Percentiles rank a stretch among this genome's conserved stretches.
phyloP scores from a whole-genome alignment of 2,888 invertebrate genomes.

The Cosmopolites sordidus region DNA sequence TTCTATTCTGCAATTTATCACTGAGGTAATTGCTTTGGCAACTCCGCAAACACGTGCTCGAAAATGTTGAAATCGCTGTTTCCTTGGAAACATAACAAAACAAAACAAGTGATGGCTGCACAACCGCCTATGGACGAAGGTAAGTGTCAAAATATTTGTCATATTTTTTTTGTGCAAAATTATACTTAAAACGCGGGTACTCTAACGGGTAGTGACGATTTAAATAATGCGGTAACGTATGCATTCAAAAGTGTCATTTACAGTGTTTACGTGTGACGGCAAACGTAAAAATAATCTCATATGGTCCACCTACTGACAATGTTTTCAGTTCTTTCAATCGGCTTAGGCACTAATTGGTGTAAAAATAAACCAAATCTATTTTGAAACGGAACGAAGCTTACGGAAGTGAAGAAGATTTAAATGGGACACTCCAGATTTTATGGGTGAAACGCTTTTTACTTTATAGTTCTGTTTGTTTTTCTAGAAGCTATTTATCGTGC shows the following conservation, averaged over 20 bases:
- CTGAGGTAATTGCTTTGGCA: conserved; percentile 13
- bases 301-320: conserved; percentile 30
- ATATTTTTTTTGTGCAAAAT: conserved; percentile 17
- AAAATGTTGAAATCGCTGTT: conserved; percentile 42
- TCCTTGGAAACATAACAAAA: conserved; percentile 49
- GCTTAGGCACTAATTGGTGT: conserved; percentile 27
- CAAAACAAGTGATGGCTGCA: conserved; percentile 41
- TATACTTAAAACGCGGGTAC: conserved; percentile 4
- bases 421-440: conserved; percentile 21
- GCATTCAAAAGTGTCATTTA: not conserved
- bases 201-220: conserved; percentile 5
- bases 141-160: conserved; percentile 32
- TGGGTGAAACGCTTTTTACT: conserved; percentile 13
- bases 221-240: conserved; percentile 3
- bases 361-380: conserved; percentile 28
- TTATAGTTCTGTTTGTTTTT: conserved; percentile 10
- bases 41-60: conserved; percentile 31
- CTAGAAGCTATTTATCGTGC: not conserved
- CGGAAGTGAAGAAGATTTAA: conserved; percentile 18
- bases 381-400: conserved; percentile 14
- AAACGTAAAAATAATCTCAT: conserved; percentile 25
- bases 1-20: not conserved
- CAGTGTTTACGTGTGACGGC: conserved; percentile 5
- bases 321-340: conserved; percentile 21
- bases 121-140: conserved; percentile 44